A percentile compares a stretch with the other conserved stretches of the same genome.
These are phyloP conservation scores for Disparrhopalites patrizii DNA, from an alignment of 2,888 invertebrate species.

Conservation along the genomic window DNA sequence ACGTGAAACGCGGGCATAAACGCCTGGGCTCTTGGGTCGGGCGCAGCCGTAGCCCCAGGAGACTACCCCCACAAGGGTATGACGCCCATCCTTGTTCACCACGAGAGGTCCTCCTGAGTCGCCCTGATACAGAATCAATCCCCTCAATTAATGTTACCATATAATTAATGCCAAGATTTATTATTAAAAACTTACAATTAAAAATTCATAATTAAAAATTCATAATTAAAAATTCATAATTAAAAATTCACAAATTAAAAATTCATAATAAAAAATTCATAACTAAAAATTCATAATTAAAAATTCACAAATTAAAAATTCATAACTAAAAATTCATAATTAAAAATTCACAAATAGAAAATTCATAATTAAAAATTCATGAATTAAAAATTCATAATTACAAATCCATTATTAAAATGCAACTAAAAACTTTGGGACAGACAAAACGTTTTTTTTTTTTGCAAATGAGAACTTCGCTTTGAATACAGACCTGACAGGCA, in stretches of 20 bases:
- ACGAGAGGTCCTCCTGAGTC: constrained; percentile 40
- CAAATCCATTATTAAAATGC: background rate
- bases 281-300: too few relatives aligned
- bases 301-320: background rate
- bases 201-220: too few relatives aligned
- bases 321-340: background rate
- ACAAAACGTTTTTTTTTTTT: background rate
- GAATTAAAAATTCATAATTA: constrained; percentile 3
- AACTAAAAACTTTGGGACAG: too few relatives aligned
- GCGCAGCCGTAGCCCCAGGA: constrained; percentile 38
- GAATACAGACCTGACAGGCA: constrained; percentile 34
- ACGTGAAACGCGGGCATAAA: background rate
- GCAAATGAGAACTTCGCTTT: background rate
- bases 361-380: background rate
- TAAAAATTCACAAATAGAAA: constrained; percentile 1
- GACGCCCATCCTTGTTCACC: constrained; percentile 21
- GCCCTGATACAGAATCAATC: too few relatives aligned
- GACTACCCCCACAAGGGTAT: constrained; percentile 36
- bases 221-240: too few relatives aligned
- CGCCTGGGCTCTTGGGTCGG: constrained; percentile 20
- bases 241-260: too few relatives aligned
- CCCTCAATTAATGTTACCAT: too few relatives aligned
- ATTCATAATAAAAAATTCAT: too few relatives aligned
- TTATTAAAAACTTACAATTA: too few relatives aligned
- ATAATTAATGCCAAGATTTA: too few relatives aligned